These are phyloP conservation scores for Hystrix cristata DNA, from an alignment of 2,113 vertebrate genomes.

Conservation along the genomic window DNA sequence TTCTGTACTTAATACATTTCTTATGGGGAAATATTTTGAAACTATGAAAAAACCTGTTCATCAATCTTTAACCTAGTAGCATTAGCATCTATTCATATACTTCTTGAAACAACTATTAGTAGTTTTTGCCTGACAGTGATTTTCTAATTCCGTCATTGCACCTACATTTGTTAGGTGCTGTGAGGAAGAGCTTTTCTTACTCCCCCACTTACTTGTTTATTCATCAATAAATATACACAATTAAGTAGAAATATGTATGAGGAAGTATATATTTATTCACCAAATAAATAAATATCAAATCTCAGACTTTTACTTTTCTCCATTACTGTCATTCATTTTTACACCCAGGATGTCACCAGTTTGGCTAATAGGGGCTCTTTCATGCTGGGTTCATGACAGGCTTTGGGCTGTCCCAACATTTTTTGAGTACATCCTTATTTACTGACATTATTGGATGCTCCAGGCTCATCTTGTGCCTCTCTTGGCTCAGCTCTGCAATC, in stretches of 20 bases:
- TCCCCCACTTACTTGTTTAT: background rate
- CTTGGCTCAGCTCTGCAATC: background rate
- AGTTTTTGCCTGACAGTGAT: background rate
- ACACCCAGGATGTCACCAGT: background rate
- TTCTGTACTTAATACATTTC: background rate
- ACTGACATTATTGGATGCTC: background rate
- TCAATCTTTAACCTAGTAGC: background rate
- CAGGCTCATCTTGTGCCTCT: background rate
- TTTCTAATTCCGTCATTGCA: background rate
- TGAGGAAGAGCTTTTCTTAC: background rate
- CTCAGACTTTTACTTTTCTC: background rate
- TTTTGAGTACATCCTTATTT: background rate
- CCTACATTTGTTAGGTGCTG: background rate
- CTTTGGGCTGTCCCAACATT: background rate
- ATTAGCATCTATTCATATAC: background rate
- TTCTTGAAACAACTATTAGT: background rate
- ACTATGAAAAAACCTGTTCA: background rate
- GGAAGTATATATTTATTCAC: background rate
- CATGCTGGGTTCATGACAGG: background rate
- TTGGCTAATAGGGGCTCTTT: background rate
- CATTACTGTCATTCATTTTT: background rate
- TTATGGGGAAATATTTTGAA: background rate
- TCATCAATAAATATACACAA: background rate
- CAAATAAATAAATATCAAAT: slow-evolving; percentile 7
- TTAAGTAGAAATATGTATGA: background rate